Percentiles rank a stretch among this genome's conserved stretches.
phyloP scores from a whole-genome alignment of 2,888 invertebrate species.

The Eurytoma adleriae region DNA sequence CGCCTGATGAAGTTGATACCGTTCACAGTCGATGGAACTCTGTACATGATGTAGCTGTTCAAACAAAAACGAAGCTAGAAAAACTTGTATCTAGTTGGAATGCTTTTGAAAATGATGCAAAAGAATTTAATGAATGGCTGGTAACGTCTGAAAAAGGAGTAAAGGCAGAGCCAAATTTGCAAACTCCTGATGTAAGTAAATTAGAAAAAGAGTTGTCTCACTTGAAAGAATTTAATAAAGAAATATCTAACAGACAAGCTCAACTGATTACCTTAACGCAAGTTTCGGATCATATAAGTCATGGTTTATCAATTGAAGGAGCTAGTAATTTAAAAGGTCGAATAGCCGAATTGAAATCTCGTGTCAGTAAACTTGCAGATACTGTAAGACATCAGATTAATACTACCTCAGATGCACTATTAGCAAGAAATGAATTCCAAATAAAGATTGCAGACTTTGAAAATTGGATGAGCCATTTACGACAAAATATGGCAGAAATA shows the following conservation, averaged over 20 bases:
- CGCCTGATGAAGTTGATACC: constrained; percentile 90
- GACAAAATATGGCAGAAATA: constrained; percentile 84
- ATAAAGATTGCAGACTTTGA: constrained; percentile 87
- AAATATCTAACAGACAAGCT: constrained; percentile 90
- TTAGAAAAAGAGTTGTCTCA: constrained; percentile 86
- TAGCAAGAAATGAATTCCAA: constrained; percentile 89
- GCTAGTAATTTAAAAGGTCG: constrained; percentile 84
- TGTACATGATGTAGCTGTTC: constrained; percentile 87
- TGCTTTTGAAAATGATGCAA: constrained; percentile 87
- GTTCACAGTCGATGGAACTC: constrained; percentile 90
- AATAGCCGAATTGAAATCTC: constrained; percentile 85
- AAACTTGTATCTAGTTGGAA: constrained; percentile 89
- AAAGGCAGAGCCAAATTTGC: constrained; percentile 80
- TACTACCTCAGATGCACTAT: constrained; percentile 87
- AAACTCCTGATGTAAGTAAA: constrained; percentile 85
- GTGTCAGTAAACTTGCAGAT: constrained; percentile 86
- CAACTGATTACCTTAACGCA: constrained; percentile 89
- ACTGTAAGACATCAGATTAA: constrained; percentile 86
- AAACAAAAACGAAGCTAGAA: constrained; percentile 87
- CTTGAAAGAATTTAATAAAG: constrained; percentile 88
- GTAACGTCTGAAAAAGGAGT: constrained; percentile 82
- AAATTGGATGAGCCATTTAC: constrained; percentile 87
- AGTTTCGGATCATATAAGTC: constrained; percentile 87
- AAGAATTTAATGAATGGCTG: constrained; percentile 88
- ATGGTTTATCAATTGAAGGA: constrained; percentile 87